Base-by-base conservation (phyloP, 2,888 invertebrate species). In the Coelinius sp. region DNA sequence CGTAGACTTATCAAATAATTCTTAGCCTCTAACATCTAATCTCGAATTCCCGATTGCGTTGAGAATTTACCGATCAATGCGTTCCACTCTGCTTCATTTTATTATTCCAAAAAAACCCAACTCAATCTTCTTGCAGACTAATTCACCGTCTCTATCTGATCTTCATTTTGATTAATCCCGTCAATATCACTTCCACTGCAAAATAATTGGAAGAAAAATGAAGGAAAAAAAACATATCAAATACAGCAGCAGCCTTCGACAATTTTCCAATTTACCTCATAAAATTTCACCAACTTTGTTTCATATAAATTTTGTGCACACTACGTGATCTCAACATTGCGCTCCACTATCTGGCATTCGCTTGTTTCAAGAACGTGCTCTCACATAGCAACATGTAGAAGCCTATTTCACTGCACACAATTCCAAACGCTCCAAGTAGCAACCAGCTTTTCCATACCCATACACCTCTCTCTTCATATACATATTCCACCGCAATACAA, bases 311-410 rank as follows among this genome's bases (percentile, higher is more conserved):
- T 56, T 31, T n/a, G 27, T 27, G 27, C 27, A 12, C 17, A 27
- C 14, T 56, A 56, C 56, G 56, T 56, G 56, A 56, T 56, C 56
- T 56, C 56, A 56, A 56, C 56, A 27, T 27, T 31, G 31, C 56
- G 17, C 24, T 27, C 56, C 31, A 56, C 56, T 56, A 56, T 56
- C 56, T 27, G 56, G 56, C 31, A 56, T 56, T 56, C 31, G 27
- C 56, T 31, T 14, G 56, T 56, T 56, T 56, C 56, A 56, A 14
- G 56, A 56, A 56, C 56, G 56, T 56, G 56, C 56, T 31, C 56
- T 31, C 56, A 56, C 56, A 56, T 56, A 46, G 44, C 65, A 41
- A 44, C 59, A 68, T 53, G 22, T 20, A 22, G 14, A 56, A 52
- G 20, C 68, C 35, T 53, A 41, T 27, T 6, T 14, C 44, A 46